Conservation (phyloP, 2,113 vertebrate genomes). For the Ochotona princeps region DNA sequence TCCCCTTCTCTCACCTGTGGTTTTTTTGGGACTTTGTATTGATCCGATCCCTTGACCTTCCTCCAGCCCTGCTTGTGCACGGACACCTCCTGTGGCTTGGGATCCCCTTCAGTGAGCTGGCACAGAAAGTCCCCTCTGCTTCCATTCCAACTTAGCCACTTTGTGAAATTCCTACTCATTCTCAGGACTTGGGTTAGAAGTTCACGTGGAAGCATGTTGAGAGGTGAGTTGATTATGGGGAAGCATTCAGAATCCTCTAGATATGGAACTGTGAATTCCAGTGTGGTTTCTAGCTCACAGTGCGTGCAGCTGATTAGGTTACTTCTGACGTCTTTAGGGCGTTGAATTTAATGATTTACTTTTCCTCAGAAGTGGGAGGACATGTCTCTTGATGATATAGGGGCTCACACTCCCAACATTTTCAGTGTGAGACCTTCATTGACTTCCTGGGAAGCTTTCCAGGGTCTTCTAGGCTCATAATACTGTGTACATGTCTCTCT, state of each 20-base stretch:
- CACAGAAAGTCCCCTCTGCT: neutral
- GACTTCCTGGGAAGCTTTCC: neutral
- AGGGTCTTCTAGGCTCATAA: neutral
- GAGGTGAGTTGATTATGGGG: neutral
- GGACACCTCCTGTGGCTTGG: fast-evolving
- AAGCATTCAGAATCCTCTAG: neutral
- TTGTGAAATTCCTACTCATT: neutral
- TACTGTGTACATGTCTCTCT: neutral
- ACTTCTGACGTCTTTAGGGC: neutral
- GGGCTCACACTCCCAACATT: neutral
- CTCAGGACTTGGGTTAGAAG: neutral
- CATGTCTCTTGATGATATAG: neutral
- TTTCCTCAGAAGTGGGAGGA: neutral
- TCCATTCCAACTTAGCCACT: neutral
- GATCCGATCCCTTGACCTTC: neutral
- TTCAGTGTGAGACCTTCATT: neutral
- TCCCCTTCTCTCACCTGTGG: neutral
- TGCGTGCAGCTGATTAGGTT: neutral
- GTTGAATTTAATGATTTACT: neutral
- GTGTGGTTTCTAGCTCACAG: neutral
- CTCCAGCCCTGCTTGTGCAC: neutral
- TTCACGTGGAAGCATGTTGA: neutral
- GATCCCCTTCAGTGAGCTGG: neutral
- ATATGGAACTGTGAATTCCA: neutral
- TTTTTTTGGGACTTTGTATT: neutral